Base-by-base conservation (phyloP, 2,113 vertebrate genomes). In the Saccopteryx leptura region DNA sequence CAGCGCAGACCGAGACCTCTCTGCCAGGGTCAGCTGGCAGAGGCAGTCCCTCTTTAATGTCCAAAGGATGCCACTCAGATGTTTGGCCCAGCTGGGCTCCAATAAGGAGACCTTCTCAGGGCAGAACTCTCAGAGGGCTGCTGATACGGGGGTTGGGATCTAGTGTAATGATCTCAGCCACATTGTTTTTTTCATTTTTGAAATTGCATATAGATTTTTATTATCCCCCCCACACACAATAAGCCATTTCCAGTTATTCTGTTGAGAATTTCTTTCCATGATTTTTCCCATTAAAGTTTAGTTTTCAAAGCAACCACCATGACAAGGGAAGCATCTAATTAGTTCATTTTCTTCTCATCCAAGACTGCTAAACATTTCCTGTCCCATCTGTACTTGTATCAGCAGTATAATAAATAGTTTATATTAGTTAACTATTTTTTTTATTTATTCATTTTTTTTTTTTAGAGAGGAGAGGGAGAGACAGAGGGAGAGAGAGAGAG, bases 401-500 rank as follows among this genome's bases (percentile, higher is more conserved):
- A 95, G 95, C 96, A 95, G 94, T 52, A 93, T 96, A 97, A 98
- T 95, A 96, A 97, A 96, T 97, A 96, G 94, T 97, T 97, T 97
- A 97, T 97, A 92, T 97, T 96, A 98, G 90, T 95, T 94, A 79
- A 81, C 98, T 98, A 99, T 96, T 99, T 99, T 98, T 99, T 39
- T 39, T 39, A 39, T 39, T 39, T 39, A 39, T 39, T 39, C 39
- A 3, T 39, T 39, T 39, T 39, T 39, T 39, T 39, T 39, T 39
- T 39, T 39, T 39, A 39, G 39, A 39, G 39, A 39, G 39, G 39
- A 39, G 39, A 39, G 39, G 39, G 39, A 39, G 39, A 39, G 39
- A 39, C 39, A 39, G 39, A 39, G 3, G 3, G 39, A 39, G 39
- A 39, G 39, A 39, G n/a, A n/a, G n/a, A n/a, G n/a, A n/a, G 39